Base-by-base conservation (phyloP, 2,888 invertebrate species). In the Drosophila merina region DNA sequence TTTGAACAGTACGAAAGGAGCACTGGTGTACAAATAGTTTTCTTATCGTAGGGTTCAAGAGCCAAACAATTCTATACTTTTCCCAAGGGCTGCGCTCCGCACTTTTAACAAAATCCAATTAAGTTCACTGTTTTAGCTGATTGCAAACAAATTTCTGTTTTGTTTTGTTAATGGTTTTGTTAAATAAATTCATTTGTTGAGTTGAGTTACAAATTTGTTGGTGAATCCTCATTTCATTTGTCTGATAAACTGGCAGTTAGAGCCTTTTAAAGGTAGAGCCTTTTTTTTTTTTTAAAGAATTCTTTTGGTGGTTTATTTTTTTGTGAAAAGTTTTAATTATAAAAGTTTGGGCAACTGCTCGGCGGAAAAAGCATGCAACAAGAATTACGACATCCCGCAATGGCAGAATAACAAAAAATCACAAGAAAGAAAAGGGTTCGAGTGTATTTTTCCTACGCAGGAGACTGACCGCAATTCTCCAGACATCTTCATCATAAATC, bases 261-360 rank as follows among this genome's bases (percentile, higher is more conserved):
- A 14, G 14, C 14, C 14, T 14, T 14, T 14, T 14, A 14, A 14
- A 14, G 14, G 14, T 14, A 14, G 14, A 14, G 36, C n/a, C 0
- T 36, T 36, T n/a, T 40, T 14, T 20, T 56, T 38, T n/a, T 40
- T 14, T 20, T 56, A 30, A 20, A 28, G n/a, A 26, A 57, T 47
- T 30, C 38, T 45, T 45, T 60, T 44, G 14, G 26, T 20, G 38
- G 33, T 49, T 28, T 49, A 33, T 49, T 49, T 28, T 20, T 51
- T 66, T 60, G 86, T 40, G 49, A 75, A 80, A 80, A 80, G 80
- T 80, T 80, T 80, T 86, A 80, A 86, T 80, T 80, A 83, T 77
- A 80, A 80, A 80, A 80, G 86, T 80, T 80, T 70, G 49, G 40
- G 38, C 45, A 36, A 52, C 30, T 48, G 56, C 72, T 42, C 40